phyloP scores from a whole-genome alignment of 2,888 invertebrate species.

The Dysmachus trigonus region DNA sequence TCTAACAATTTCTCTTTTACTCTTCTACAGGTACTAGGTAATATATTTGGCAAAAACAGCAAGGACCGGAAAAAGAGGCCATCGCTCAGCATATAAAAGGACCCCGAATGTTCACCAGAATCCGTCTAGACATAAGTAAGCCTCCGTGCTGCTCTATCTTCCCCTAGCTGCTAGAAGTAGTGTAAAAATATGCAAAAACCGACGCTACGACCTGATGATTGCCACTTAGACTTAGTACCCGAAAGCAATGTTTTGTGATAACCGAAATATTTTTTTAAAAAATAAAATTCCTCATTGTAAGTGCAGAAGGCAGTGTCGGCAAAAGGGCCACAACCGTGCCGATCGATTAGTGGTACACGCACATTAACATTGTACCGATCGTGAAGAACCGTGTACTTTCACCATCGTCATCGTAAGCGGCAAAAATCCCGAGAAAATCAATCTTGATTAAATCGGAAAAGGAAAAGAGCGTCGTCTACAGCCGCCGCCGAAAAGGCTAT shows the following conservation, averaged over 20 bases:
- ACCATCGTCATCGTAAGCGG: neutral
- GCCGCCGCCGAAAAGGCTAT: neutral
- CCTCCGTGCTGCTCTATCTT: neutral
- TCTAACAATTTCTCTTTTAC: neutral
- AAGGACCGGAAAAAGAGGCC: slow-evolving; percentile 81
- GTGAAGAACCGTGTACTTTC: slow-evolving; percentile 21
- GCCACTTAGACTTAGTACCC: neutral
- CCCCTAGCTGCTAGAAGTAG: neutral
- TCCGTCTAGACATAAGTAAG: neutral
- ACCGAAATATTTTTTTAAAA: slow-evolving; percentile 4
- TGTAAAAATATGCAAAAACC: neutral
- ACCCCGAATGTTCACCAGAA: neutral
- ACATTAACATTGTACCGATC: neutral
- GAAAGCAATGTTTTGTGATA: slow-evolving; percentile 32
- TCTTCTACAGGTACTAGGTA: slow-evolving; percentile 70
- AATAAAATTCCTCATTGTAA: neutral
- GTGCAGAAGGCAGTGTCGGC: neutral
- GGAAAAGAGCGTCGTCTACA: neutral
- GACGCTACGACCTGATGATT: neutral
- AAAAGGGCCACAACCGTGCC: neutral
- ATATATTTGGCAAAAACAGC: slow-evolving; percentile 81
- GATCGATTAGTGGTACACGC: neutral
- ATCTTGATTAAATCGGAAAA: slow-evolving; percentile 12
- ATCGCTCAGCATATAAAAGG: slow-evolving; percentile 73
- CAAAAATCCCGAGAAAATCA: slow-evolving; percentile 3